Evolutionary conservation across 1,140 invertebrate species (phyloP), one percentile per base, ranked within the genome.

Genomic region (Aphaenogaster ashmeadi): DNA sequence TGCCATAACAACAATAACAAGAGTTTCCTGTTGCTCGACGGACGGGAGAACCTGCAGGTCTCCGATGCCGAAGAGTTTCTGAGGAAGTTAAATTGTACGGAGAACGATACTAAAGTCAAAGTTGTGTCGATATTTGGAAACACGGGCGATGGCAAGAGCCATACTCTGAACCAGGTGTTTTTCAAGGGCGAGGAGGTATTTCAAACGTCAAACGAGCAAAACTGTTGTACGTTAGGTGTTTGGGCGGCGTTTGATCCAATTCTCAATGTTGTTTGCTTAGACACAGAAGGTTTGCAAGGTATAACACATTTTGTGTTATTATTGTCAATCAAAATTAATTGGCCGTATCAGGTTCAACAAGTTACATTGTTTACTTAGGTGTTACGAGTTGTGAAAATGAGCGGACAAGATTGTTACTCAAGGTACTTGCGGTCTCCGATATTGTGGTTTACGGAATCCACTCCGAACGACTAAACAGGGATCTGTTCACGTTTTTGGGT

Each of bases 81-180:
- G 13, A 93, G 95, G 21, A 95, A 95, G 86, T 90, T 97, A 0
- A 93, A 94, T 15, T 96, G 96, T 84, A 87, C 87, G 7, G 93
- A 95, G 21, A 93, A 90, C 11, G 92, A 95, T 27, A 92, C 94
- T 0, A 96, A 96, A 92, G 96, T 98, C 2, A 98, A 98, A 96
- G 98, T 98, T 27, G 97, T 98, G 2, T 98, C 98, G 3, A 98
- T 98, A 92, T 98, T 98, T 96, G 98, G 98, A 1, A 98, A 98
- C 91, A 98, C 98, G 2, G 98, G 98, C 0, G 98, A 98, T 95
- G 98, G 98, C 1, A 98, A 98, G 95, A 98, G 98, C 54, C 96
- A 97, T 90, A 98, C 98, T 0, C 93, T 98, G 78, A 98, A 98
- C 95, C 96, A 98, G 89, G 97, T 97, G 18, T 98, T 98, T 92